A percentile compares a stretch with the other conserved stretches of the same genome.
Evolutionary conservation across 1,140 invertebrate species (phyloP).

Genomic region (Cheumatopsyche charites): DNA sequence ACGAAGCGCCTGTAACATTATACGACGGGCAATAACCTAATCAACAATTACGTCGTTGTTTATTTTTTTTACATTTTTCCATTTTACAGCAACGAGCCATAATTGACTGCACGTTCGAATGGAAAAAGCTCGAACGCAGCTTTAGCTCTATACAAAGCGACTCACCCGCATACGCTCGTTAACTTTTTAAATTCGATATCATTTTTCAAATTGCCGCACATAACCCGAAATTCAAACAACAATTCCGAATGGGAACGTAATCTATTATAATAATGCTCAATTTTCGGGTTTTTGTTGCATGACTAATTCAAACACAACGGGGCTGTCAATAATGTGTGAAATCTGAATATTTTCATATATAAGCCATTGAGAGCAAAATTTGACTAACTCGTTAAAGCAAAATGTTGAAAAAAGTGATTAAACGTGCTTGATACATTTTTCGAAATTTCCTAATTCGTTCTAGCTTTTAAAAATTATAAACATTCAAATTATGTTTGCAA

Average conservation of each 20-base stretch:
- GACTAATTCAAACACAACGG: no score
- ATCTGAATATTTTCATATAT: no score
- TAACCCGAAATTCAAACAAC: not conserved
- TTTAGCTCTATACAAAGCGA: not conserved
- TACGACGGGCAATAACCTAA: not conserved
- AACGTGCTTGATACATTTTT: no score
- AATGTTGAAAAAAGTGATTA: no score
- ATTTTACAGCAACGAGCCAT: not conserved
- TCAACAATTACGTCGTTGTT: not conserved
- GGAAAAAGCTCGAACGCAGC: not conserved
- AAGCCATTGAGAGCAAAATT: no score
- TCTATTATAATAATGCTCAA: not conserved
- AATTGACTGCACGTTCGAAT: constrained; percentile 5
- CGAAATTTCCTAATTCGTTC: no score
- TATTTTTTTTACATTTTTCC: no score
- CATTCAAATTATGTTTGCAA: no score
- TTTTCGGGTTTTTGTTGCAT: no score
- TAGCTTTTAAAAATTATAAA: no score
- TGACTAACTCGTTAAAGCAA: no score
- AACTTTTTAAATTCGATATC: constrained; percentile 6
- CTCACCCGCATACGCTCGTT: not conserved
- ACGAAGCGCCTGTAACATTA: not conserved
- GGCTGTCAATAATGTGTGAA: no score
- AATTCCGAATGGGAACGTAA: not conserved
- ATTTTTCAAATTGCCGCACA: constrained; percentile 14